Evolutionary conservation across 2,113 vertebrate genomes (phyloP), one percentile per base, ranked within the genome.

Genomic region (Pollachius pollachius): DNA sequence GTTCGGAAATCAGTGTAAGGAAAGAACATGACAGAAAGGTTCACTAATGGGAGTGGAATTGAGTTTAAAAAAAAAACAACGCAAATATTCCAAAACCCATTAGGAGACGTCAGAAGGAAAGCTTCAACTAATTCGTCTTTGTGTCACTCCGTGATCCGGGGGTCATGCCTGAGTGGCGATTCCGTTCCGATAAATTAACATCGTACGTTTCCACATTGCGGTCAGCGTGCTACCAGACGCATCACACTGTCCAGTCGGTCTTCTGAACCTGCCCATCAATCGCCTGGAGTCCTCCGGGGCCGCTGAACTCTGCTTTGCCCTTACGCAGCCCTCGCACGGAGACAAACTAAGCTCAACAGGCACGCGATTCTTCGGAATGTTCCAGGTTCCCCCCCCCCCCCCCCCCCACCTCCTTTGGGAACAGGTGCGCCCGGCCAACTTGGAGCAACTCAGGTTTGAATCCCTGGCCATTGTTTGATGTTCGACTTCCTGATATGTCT

Each of bases 401-500:
- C 69, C 65, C 62, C 30, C 23, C 54, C 54, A 17, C 62, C 37
- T 13, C 65, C 57, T n/a, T 65, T 56, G 23, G 56, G 65, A 70
- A 60, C 73, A 71, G 75, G 81, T 84, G 69, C 65, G 27, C 71
- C 64, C 52, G 68, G 75, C 70, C 73, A 78, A 65, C 69, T 65
- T 41, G 59, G 73, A 41, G 71, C 69, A 41, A 69, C 72, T 86
- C 73, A 78, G 79, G 85, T 85, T 88, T 83, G 76, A 88, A 72
- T 80, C 78, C 48, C 74, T 77, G 81, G 65, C 73, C 77, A 80
- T 83, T 91, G 89, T 90, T 91, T 90, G 81, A 85, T 88, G 73
- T 75, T 79, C 60, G 65, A 77, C 85, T 91, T 92, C 86, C 88
- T 89, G 76, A 76, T 85, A 79, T 81, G 85, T 79, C 88, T 87